These are phyloP conservation scores for Peromyscus aztecus DNA, from an alignment of 2,797 vertebrate genomes.

Conservation along the genomic window DNA sequence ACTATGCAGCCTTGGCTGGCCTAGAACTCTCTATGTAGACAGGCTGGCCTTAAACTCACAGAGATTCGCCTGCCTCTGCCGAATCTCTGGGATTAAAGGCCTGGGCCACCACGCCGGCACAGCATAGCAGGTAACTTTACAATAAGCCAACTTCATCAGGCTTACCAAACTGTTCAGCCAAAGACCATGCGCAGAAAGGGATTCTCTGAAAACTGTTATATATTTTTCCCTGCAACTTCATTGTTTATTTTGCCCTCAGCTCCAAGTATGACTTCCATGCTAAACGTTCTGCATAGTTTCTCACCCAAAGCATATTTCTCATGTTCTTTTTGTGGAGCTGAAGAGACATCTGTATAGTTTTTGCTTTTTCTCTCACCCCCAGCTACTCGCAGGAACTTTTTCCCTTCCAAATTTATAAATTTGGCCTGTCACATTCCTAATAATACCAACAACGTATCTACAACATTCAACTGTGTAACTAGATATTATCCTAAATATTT, in stretches of 20 bases:
- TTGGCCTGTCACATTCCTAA: background rate
- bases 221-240: background rate
- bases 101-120: rapidly evolving
- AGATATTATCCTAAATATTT: slow-evolving; percentile 40
- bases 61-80: background rate
- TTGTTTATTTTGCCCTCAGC: background rate
- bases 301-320: background rate
- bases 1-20: background rate
- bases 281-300: slow-evolving; percentile 32
- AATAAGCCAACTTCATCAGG: background rate
- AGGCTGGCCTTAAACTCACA: background rate
- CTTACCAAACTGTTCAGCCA: slow-evolving; percentile 34
- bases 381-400: slow-evolving; percentile 11
- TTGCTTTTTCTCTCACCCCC: background rate
- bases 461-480: slow-evolving; percentile 14
- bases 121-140: background rate
- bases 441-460: background rate
- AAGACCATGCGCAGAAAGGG: slow-evolving; percentile 49
- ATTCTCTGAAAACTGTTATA: slow-evolving; percentile 6
- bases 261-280: background rate
- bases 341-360: background rate
- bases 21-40: background rate
- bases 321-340: background rate
- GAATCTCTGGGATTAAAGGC: background rate
- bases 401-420: background rate